Conservation (phyloP, 2,888 invertebrate genomes). For the Plebejus argus region DNA sequence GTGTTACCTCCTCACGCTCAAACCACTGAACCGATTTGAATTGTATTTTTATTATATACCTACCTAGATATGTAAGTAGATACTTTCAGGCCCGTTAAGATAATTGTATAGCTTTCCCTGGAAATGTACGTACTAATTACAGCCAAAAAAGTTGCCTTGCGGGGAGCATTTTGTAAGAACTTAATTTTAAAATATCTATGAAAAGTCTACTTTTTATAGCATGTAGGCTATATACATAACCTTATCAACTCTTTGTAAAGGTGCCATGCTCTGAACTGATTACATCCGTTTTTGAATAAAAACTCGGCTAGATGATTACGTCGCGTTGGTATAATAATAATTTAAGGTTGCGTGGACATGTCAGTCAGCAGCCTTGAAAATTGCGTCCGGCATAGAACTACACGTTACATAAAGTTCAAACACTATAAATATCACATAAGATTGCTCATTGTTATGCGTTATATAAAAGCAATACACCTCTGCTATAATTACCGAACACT, state of each 20-base stretch:
- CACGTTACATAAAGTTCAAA: conserved; percentile 1
- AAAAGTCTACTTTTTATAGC: neutral
- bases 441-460: neutral
- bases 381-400: conserved; percentile 22
- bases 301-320: neutral
- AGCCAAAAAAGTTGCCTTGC: too few species aligned
- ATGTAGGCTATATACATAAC: neutral
- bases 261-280: conserved; percentile 9
- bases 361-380: conserved; percentile 18
- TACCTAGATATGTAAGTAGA: too few species aligned
- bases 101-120: too few species aligned
- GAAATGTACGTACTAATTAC: too few species aligned
- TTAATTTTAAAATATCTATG: too few species aligned
- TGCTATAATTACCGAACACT: too few species aligned
- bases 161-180: too few species aligned
- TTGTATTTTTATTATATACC: too few species aligned
- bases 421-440: neutral
- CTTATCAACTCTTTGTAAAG: neutral
- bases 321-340: conserved; percentile 8
- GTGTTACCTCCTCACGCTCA: too few species aligned
- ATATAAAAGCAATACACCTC: neutral
- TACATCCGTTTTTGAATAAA: conserved; percentile 20
- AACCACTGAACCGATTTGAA: too few species aligned
- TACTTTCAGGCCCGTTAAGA: too few species aligned
- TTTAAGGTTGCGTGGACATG: conserved; percentile 13